These are phyloP conservation scores for Cygnus atratus DNA, from an alignment of 2,113 vertebrate species.

Conservation along the genomic window DNA sequence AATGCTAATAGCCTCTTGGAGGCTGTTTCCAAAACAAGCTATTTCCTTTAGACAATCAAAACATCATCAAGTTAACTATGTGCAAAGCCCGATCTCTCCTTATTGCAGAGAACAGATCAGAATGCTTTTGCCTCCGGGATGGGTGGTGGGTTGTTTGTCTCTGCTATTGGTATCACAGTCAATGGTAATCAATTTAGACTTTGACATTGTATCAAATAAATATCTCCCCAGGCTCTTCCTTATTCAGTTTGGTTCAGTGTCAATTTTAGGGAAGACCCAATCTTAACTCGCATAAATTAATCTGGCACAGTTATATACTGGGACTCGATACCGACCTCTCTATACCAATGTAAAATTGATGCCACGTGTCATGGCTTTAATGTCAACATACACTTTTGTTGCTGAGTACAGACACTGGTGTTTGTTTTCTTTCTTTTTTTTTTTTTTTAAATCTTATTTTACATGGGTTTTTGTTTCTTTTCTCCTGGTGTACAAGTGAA, in stretches of 20 bases:
- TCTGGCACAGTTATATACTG: background rate
- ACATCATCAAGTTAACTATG: conserved; percentile 42
- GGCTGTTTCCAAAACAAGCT: conserved; percentile 62
- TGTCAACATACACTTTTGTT: background rate
- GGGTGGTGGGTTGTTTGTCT: background rate
- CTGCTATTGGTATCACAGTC: background rate
- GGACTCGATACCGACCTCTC: background rate
- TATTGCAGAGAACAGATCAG: background rate
- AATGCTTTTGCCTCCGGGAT: background rate
- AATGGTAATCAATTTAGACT: background rate
- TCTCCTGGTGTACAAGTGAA: background rate
- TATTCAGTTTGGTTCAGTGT: background rate
- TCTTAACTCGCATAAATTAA: background rate
- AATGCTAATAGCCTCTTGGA: conserved; percentile 55
- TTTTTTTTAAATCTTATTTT: background rate
- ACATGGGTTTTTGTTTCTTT: background rate
- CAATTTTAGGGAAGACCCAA: background rate
- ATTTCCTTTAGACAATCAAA: conserved; percentile 65
- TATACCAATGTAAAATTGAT: background rate
- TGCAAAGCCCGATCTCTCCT: background rate
- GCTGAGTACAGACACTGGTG: background rate
- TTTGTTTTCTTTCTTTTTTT: background rate
- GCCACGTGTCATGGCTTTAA: background rate
- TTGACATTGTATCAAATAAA: background rate
- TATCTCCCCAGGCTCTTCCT: background rate